Percentiles rank a stretch among this genome's conserved stretches.
Conservation (phyloP, 2,888 invertebrate genomes). For the Oscheius sp. region DNA sequence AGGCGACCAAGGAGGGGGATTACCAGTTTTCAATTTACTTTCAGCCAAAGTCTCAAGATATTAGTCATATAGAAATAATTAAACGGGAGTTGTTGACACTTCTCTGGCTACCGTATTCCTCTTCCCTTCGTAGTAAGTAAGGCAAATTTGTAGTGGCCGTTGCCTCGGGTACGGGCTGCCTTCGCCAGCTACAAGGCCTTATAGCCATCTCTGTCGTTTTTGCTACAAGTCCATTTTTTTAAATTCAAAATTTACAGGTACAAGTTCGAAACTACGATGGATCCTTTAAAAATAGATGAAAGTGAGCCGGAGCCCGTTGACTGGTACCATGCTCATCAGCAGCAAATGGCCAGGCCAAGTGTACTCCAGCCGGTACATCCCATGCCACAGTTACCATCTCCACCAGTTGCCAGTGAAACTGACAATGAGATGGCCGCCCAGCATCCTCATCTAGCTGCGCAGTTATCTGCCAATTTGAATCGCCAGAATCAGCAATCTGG, state of each 20-base stretch:
- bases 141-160: constrained; percentile 7
- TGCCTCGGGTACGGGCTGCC: background rate
- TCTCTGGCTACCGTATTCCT: constrained; percentile 1
- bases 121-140: too few relatives aligned
- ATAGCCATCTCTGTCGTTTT: background rate
- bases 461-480: background rate
- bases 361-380: constrained; percentile 6
- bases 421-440: background rate
- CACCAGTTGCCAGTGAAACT: background rate
- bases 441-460: constrained; percentile 21
- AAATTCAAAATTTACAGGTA: background rate
- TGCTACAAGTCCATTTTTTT: background rate
- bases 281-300: background rate
- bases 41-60: too few relatives aligned
- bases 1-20: too few relatives aligned
- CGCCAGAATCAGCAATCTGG: too few relatives aligned
- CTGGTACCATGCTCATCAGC: background rate
- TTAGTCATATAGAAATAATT: too few relatives aligned
- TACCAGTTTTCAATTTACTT: too few relatives aligned
- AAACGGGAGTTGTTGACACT: background rate
- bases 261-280: too few relatives aligned
- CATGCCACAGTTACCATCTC: background rate
- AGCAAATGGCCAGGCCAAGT: background rate
- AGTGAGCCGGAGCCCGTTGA: background rate
- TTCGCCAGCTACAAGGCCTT: too few relatives aligned